A percentile compares a stretch with the other conserved stretches of the same genome.
Conservation (phyloP, 2,797 vertebrate genomes). For the Lycodopsis pacificus region DNA sequence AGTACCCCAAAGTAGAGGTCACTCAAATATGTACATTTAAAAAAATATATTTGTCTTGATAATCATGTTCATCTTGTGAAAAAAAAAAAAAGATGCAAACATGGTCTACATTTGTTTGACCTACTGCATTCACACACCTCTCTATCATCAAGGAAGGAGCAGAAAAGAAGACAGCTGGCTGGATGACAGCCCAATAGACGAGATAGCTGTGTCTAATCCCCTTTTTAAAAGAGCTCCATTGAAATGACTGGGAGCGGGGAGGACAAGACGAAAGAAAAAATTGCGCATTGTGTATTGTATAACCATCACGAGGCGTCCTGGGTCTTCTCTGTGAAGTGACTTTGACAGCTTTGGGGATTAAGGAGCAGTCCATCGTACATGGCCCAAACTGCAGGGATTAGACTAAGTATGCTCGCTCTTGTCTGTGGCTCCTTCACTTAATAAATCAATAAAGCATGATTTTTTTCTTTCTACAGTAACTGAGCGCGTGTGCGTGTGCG, state of each 20-base stretch:
- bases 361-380: conserved; percentile 65
- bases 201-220: conserved; percentile 78
- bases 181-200: conserved; percentile 80
- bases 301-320: conserved; percentile 64
- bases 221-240: conserved; percentile 70
- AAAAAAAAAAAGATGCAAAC: conserved; percentile 40
- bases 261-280: conserved; percentile 66
- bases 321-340: conserved; percentile 69
- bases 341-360: conserved; percentile 81
- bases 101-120: conserved; percentile 51
- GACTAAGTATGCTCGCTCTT: conserved; percentile 68
- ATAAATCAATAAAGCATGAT: conserved; percentile 74
- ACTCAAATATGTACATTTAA: no score
- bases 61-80: conserved; percentile 52
- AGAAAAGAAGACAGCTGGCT: conserved; percentile 54
- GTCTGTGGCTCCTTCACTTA: conserved; percentile 62
- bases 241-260: conserved; percentile 61
- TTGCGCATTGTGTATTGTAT: conserved; percentile 74
- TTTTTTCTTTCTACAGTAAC: conserved; percentile 33
- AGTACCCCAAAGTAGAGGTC: neutral
- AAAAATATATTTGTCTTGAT: neutral
- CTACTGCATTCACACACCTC: conserved; percentile 50
- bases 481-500: neutral
- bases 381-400: conserved; percentile 74
- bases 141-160: conserved; percentile 28